phyloP scores from a whole-genome alignment of 2,113 vertebrate genomes.

The Etia nguti region DNA sequence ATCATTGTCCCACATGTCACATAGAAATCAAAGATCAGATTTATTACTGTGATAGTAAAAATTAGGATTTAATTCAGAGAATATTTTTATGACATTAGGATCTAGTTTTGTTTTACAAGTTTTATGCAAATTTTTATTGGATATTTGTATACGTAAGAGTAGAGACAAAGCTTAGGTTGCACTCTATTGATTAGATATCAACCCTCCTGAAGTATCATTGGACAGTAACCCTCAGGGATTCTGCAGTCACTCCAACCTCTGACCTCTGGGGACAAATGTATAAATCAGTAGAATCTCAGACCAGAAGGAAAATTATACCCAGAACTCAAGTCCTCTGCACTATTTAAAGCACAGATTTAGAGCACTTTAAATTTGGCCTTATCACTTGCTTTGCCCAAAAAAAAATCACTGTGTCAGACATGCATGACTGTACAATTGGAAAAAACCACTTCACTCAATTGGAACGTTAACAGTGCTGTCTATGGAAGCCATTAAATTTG shows the following conservation, averaged over 20 bases:
- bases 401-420: slow-evolving; percentile 19
- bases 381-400: background rate
- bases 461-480: slow-evolving; percentile 29
- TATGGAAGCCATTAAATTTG: slow-evolving; percentile 39
- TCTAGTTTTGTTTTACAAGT: background rate
- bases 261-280: background rate
- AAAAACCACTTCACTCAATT: slow-evolving; percentile 43
- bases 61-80: background rate
- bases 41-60: background rate
- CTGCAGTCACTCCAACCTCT: background rate
- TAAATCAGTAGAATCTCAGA: background rate
- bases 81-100: background rate
- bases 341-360: background rate
- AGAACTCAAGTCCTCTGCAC: background rate
- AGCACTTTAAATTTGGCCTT: background rate
- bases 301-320: background rate
- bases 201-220: background rate
- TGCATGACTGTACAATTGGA: slow-evolving; percentile 8
- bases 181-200: background rate
- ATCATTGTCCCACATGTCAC: background rate
- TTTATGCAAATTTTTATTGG: background rate
- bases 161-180: background rate
- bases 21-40: background rate
- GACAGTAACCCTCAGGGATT: background rate
- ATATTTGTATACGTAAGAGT: background rate